Conservation (phyloP, 2,797 vertebrate genomes). For the Trachops cirrhosus region DNA sequence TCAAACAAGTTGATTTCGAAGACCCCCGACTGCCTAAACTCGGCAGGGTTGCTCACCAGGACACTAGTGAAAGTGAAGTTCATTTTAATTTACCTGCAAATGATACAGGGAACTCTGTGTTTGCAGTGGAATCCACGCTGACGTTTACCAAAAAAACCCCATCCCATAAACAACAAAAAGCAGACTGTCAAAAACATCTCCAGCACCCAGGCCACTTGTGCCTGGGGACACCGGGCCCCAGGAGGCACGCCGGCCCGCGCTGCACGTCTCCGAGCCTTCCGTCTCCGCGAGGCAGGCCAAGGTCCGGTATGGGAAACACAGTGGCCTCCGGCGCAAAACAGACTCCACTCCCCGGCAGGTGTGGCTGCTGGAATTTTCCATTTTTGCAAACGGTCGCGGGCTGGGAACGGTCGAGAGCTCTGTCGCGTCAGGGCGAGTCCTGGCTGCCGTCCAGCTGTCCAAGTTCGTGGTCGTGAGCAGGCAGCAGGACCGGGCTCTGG, state of each 20-base stretch:
- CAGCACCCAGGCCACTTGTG: background rate
- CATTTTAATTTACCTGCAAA: background rate
- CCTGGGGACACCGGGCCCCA: background rate
- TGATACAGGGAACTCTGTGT: background rate
- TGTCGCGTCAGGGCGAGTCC: background rate
- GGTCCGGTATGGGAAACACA: constrained; percentile 19
- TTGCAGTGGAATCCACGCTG: background rate
- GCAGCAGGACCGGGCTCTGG: background rate
- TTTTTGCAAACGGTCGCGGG: background rate
- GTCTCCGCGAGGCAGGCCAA: background rate
- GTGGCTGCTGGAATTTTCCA: constrained; percentile 1
- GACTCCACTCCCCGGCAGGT: constrained; percentile 25
- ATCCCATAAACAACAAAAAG: constrained; percentile 10
- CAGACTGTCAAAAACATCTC: constrained; percentile 17
- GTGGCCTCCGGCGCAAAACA: background rate
- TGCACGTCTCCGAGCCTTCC: background rate
- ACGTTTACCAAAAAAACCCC: background rate
- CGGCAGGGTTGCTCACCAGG: background rate
- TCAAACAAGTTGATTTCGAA: constrained; percentile 6
- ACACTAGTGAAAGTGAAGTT: background rate
- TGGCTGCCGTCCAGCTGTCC: rapidly evolving
- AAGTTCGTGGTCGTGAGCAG: background rate
- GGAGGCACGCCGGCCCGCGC: background rate
- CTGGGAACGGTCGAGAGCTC: background rate
- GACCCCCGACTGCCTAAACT: background rate